Base-by-base conservation (phyloP, 2,797 vertebrate genomes). In the Enteromius viviparus region DNA sequence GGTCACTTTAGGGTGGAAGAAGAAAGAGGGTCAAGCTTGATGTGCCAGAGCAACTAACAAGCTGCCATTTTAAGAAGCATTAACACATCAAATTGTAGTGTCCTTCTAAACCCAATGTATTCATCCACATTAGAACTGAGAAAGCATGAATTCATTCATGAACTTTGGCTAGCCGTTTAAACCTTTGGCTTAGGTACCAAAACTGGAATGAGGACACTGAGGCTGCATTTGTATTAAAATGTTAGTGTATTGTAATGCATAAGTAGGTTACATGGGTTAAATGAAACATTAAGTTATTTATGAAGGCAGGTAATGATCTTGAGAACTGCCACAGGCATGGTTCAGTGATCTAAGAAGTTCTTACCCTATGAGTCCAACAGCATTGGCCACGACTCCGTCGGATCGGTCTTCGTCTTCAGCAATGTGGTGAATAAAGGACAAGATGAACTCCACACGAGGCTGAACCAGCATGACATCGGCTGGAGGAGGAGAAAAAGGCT, bases 401-500 rank as follows among this genome's bases (percentile, higher is more conserved):
- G 97, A 98, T 86, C 98, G 97, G 90, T 99, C 98, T 84, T 99
- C 98, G 1, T 99, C 98, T 88, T 97, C 95, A 0, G 98, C 98
- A 72, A 99, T 97, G 93, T 99, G 98, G 87, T 99, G 96, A 85
- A 99, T 99, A 93, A 99, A 99, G 80, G 97, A 99, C 42, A 99
- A 93, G 90, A 99, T 99, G 88, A 99, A 99, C 90, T 99, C 97
- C 89, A 99, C 97, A 85, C 97, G 95, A 23, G 98, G 98, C 90
- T 99, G 98, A 3, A 99, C 97, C 92, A 99, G 91, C 96, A 99
- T 98, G 87, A 99, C 98, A 0, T 99, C 98, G 47, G 98, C 98
- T 99, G 87, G 2, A 19, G 5, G 42, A 7, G 74, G 34, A 40
- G 21, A 32, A 23, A 23, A 6, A 26, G 3, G 5, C 42, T 11